These are phyloP conservation scores for Thaumetopoea pityocampa DNA, from an alignment of 1,140 invertebrate species.

Conservation along the genomic window DNA sequence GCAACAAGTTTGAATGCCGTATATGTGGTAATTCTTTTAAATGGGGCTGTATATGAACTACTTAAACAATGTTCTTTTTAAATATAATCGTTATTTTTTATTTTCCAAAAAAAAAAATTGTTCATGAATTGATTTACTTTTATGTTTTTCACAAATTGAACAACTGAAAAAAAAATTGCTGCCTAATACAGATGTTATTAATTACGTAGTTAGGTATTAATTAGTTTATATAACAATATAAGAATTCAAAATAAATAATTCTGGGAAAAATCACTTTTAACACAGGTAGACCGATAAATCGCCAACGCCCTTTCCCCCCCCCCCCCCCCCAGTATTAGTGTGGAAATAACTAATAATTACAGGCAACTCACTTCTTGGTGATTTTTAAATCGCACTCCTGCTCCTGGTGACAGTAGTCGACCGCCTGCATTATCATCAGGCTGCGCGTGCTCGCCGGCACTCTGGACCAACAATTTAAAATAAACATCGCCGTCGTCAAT, in stretches of 20 bases:
- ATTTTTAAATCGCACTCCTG: conserved; percentile 58
- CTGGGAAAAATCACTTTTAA: too few species aligned
- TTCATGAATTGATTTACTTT: too few species aligned
- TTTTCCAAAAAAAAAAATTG: too few species aligned
- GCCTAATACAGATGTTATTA: too few species aligned
- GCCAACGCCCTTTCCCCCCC: neutral
- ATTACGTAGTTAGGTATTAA: too few species aligned
- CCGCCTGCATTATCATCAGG: conserved; percentile 60
- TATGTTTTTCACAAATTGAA: too few species aligned
- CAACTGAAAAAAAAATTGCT: too few species aligned
- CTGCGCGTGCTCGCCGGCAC: conserved; percentile 48
- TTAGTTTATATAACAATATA: too few species aligned
- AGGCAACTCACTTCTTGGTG: conserved; percentile 45
- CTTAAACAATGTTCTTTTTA: too few species aligned
- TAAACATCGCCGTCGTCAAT: neutral
- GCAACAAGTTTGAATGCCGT: neutral
- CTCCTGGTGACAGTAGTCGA: conserved; percentile 65
- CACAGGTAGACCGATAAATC: too few species aligned
- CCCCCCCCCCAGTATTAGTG: neutral
- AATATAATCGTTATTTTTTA: too few species aligned
- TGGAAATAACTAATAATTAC: neutral
- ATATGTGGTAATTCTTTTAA: neutral
- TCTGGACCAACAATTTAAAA: conserved; percentile 16
- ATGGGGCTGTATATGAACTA: neutral
- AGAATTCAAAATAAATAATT: too few species aligned